A percentile compares a stretch with the other conserved stretches of the same genome.
phyloP scores from a whole-genome alignment of 1,140 invertebrate genomes.

The honey bee (Apis mellifera) region Amel_HAv3.1 CM009939.2:11638001-11638500 shows the following conservation, averaged over 20 bases:
- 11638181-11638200: not conserved
- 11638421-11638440: constrained; percentile 21
- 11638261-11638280: no score
- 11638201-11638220: not conserved
- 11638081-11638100: no score
- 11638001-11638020: constrained; percentile 73
- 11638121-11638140: constrained; percentile 23
- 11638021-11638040: constrained; percentile 58
- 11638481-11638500: constrained; percentile 27
- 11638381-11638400: not conserved
- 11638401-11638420: not conserved
- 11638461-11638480: constrained; percentile 11
- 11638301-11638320: no score
- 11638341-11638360: no score
- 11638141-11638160: constrained; percentile 29
- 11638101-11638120: constrained; percentile 15
- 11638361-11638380: no score
- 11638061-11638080: not conserved
- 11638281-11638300: no score
- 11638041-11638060: constrained; percentile 46
- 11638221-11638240: no score
- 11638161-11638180: not conserved
- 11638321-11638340: no score
- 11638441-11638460: constrained; percentile 26
- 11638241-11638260: no score